These are phyloP conservation scores for Remorina albescens DNA, from an alignment of 2,797 vertebrate species.

Conservation along the genomic window DNA sequence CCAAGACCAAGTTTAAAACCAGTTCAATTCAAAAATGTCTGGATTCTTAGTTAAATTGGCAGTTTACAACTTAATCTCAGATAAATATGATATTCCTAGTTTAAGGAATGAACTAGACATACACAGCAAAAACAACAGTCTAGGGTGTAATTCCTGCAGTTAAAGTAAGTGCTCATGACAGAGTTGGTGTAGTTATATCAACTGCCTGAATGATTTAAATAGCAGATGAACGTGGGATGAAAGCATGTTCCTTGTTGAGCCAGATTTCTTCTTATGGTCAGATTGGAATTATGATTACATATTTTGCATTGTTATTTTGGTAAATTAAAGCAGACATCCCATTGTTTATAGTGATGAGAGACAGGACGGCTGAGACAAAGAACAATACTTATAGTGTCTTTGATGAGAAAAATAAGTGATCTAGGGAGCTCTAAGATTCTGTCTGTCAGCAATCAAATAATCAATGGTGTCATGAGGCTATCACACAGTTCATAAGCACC, in stretches of 20 bases:
- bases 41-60: not conserved
- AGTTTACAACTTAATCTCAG: conserved; percentile 2
- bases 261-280: conserved; percentile 30
- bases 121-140: conserved; percentile 14
- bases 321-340: conserved; percentile 32
- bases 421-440: not conserved
- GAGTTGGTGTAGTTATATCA: conserved; percentile 26
- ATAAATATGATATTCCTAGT: not conserved
- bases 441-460: not conserved
- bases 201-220: conserved; percentile 31
- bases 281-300: conserved; percentile 34
- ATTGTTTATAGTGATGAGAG: conserved; percentile 38
- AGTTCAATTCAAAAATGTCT: not conserved
- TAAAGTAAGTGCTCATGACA: conserved; percentile 5
- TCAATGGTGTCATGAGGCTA: too few species aligned
- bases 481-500: conserved; percentile 49
- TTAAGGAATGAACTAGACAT: not conserved
- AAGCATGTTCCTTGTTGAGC: conserved; percentile 19
- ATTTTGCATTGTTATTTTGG: conserved; percentile 28
- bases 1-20: too few species aligned
- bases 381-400: conserved; percentile 4
- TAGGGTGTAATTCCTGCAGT: conserved; percentile 12
- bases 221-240: conserved; percentile 26
- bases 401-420: not conserved
- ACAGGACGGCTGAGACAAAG: conserved; percentile 1